Base-by-base conservation (phyloP, 2,797 vertebrate species). In the Lophius americanus region DNA sequence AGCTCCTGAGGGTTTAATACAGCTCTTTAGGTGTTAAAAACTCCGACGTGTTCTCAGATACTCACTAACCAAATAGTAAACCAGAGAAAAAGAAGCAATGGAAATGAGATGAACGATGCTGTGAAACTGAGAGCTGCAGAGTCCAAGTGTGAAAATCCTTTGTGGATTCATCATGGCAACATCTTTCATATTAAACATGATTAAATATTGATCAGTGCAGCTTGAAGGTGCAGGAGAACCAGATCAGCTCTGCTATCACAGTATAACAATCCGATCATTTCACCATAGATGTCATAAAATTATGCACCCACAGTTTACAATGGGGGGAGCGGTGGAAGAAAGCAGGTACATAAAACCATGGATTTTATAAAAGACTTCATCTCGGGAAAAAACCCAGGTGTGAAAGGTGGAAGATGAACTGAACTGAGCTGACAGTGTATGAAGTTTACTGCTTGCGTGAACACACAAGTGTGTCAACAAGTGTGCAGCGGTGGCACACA, bases 381-480 rank as follows among this genome's bases (percentile, higher is more conserved):
- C 67, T 23, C 23, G 23, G 23, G 35, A 60, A 77, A 64, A 59
- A 64, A 47, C n/a, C 13, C 46, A 9, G 4, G 46, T n/a, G 60
- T 12, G 23, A 58, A 7, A 48, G 39, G 23, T 70, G 61, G 41
- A 44, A 64, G 49, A 60, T 57, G 64, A 52, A 37, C 56, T 43
- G 10, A 37, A 36, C 23, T 32, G 39, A 70, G 73, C 1, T 11
- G 36, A 61, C 59, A 76, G 57, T 54, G 73, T 58, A 69, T 82
- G 68, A 83, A 78, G 67, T 82, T 73, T 80, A 78, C 66, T 4
- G 65, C 70, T 70, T 72, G 68, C 64, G 76, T 76, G 73, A 82
- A 75, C 73, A 73, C 61, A 75, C 72, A 71, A 81, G 72, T 77
- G 78, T 91, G 89, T 90, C 90, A 91, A 93, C 88, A 91, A 90